Conservation (phyloP, 1,140 invertebrate genomes). For the Ooceraea biroi region DNA sequence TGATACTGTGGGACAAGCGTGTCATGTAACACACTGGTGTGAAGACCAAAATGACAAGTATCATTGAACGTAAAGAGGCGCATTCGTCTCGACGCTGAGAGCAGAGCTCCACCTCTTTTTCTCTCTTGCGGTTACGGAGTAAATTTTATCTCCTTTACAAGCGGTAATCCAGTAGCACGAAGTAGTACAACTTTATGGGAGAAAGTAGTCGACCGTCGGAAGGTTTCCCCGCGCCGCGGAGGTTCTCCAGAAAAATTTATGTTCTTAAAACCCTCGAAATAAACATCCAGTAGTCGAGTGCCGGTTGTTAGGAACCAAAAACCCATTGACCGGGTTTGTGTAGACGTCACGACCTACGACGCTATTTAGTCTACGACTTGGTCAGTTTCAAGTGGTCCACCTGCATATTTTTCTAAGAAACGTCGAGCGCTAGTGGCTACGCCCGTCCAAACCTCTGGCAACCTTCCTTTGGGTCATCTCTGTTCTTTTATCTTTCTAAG, state of each 20-base stretch:
- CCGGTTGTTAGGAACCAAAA: slow-evolving; percentile 24
- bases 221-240: slow-evolving; percentile 7
- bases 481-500: background rate
- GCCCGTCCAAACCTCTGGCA: background rate
- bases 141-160: slow-evolving; percentile 54
- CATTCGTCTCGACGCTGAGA: slow-evolving; percentile 25
- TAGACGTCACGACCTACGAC: slow-evolving; percentile 62
- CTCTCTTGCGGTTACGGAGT: slow-evolving; percentile 17
- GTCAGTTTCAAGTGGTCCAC: slow-evolving; percentile 42
- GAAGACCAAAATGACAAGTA: background rate
- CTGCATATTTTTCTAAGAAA: slow-evolving; percentile 37
- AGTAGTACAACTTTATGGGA: slow-evolving; percentile 53
- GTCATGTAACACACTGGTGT: background rate
- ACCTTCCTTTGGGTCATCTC: background rate
- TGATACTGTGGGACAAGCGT: background rate
- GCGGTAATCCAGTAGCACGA: slow-evolving; percentile 44
- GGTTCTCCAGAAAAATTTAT: slow-evolving; percentile 66
- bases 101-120: slow-evolving; percentile 8
- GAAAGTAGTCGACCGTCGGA: slow-evolving; percentile 47
- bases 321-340: slow-evolving; percentile 55
- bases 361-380: slow-evolving; percentile 65
- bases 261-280: slow-evolving; percentile 60
- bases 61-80: background rate
- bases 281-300: slow-evolving; percentile 64
- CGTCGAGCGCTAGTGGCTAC: background rate